Base-by-base conservation (phyloP, 2,113 vertebrate species). In the Ageneiosus marmoratus region DNA sequence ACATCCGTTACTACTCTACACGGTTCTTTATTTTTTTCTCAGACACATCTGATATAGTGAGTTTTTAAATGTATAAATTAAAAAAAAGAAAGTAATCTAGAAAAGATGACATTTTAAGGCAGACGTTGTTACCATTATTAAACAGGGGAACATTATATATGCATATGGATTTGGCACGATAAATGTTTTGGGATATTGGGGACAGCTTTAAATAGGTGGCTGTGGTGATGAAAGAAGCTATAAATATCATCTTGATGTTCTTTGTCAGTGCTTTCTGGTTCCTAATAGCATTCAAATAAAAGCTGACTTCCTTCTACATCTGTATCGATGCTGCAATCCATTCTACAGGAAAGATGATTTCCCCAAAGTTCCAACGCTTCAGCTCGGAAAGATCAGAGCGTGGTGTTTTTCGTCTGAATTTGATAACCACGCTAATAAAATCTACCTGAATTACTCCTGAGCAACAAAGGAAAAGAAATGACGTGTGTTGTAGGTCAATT, bases 91-190 rank as follows among this genome's bases (percentile, higher is more conserved):
- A 50, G 29, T 27, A 63, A 79, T 80, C 60, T 62, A 51, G 27
- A 24, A 50, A 67, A 32, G 46, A 67, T 67, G 5, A 50, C 62
- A 34, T 50, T 69, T 72, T 72, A 73, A 81, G 53, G 80, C 67
- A 51, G 4, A 58, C 10, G 24, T 67, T 62, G 6, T 63, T 70
- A n/a, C 18, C 9, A 22, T 69, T 69, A 12, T 41, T 44, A 69
- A 34, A 32, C n/a, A 63, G 29, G 15, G 62, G 62, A 34, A 63
- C 8, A 58, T 4, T n/a, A 3, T n/a, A 12, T 8, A 13, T 27
- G 11, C 12, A 51, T 13, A 22, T 11, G 15, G 34, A 37, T 51
- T 46, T 74, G 80, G 41, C 55, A n/a, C 62, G 58, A 73, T 22
- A 34, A 60, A 13, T 37, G 1, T 0, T 44, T 22, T 22, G 11